A percentile compares a stretch with the other conserved stretches of the same genome.
Conservation (phyloP, 2,888 invertebrate genomes). For the Frankliniella intonsa region DNA sequence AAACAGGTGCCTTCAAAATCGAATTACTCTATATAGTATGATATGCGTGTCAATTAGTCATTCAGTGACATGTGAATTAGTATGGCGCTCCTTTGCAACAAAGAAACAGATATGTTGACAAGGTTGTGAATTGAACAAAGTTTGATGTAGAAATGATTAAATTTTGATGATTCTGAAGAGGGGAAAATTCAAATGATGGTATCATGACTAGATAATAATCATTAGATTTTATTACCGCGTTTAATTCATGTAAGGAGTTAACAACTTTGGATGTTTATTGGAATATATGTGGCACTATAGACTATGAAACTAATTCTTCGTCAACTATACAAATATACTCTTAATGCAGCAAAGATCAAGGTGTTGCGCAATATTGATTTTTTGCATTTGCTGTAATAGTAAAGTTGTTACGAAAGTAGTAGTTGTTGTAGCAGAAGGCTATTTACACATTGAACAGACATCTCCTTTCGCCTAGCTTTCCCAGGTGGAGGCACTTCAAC, state of each 20-base stretch:
- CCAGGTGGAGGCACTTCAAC: background rate
- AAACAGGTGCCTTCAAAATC: conserved; percentile 22
- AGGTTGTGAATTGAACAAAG: conserved; percentile 12
- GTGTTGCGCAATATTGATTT: background rate
- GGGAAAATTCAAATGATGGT: conserved; percentile 22
- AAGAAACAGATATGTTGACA: conserved; percentile 22
- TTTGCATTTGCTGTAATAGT: conserved; percentile 21
- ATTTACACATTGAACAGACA: conserved; percentile 17
- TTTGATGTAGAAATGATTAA: conserved; percentile 18
- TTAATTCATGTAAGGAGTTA: conserved; percentile 22
- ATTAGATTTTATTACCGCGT: conserved; percentile 21
- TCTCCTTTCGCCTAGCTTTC: background rate
- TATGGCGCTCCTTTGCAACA: conserved; percentile 19
- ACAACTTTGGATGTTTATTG: conserved; percentile 24
- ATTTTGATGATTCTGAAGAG: conserved; percentile 22
- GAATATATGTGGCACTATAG: conserved; percentile 22
- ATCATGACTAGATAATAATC: conserved; percentile 21
- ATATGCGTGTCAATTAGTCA: conserved; percentile 24
- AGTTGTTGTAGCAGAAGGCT: conserved; percentile 19
- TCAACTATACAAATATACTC: conserved; percentile 22
- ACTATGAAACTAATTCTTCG: conserved; percentile 22
- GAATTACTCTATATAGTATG: conserved; percentile 15
- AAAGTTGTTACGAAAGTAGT: background rate
- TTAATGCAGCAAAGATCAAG: conserved; percentile 18
- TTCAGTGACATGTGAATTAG: conserved; percentile 24